phyloP scores from a whole-genome alignment of 2,888 invertebrate species.

The Lasioglossum calceatum region DNA sequence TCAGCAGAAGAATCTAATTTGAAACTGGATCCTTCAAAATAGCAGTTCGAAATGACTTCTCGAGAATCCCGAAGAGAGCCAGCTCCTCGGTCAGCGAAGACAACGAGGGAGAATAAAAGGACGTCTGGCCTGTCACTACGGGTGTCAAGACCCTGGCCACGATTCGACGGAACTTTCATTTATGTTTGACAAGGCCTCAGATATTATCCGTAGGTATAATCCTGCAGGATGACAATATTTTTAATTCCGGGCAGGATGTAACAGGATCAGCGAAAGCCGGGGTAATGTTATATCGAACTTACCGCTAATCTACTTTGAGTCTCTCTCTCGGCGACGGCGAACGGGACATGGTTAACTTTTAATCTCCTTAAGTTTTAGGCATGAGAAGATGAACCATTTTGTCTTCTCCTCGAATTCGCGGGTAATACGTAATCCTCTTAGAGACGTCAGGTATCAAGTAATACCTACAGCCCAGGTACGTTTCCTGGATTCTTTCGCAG shows the following conservation, averaged over 20 bases:
- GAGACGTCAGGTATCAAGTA: slow-evolving; percentile 74
- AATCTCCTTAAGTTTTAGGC: slow-evolving; percentile 81
- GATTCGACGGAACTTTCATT: slow-evolving; percentile 75
- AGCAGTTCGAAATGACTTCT: background rate
- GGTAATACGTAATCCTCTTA: slow-evolving; percentile 79
- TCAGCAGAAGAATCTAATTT: background rate
- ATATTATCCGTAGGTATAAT: slow-evolving; percentile 80
- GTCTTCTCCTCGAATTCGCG: slow-evolving; percentile 74
- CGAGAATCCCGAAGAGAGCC: background rate
- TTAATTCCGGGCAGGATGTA: slow-evolving; percentile 82
- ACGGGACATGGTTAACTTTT: slow-evolving; percentile 77
- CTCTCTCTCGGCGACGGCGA: slow-evolving; percentile 53
- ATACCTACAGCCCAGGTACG: slow-evolving; percentile 33
- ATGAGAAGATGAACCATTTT: slow-evolving; percentile 74
- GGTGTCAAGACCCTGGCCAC: slow-evolving; percentile 25
- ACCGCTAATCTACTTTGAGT: slow-evolving; percentile 80
- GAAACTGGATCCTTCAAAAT: background rate
- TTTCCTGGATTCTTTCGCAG: slow-evolving; percentile 41
- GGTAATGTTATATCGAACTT: slow-evolving; percentile 81
- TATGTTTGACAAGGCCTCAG: slow-evolving; percentile 78
- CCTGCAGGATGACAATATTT: slow-evolving; percentile 82
- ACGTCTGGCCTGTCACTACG: slow-evolving; percentile 56
- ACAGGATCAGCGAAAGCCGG: slow-evolving; percentile 79
- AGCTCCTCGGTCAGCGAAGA: background rate
- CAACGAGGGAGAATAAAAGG: background rate